Percentiles rank a stretch among this genome's conserved stretches.
Conservation (phyloP, 2,888 invertebrate genomes). For the Euphydryas editha region DNA sequence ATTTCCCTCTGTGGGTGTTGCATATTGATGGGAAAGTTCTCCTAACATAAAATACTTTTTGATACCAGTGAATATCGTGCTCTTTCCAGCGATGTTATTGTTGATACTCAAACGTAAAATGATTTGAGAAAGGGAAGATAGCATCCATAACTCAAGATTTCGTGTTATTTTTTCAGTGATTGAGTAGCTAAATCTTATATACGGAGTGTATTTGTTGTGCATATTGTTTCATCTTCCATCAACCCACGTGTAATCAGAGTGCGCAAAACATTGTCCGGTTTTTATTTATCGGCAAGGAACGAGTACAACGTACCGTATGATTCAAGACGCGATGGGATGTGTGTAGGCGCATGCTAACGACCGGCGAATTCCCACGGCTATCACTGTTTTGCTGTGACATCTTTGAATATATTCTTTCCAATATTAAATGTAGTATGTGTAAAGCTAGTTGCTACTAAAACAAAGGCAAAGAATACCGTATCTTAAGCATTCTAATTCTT, state of each 20-base stretch:
- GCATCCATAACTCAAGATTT: not conserved
- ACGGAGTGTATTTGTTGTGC: not conserved
- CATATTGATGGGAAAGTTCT: constrained; percentile 60
- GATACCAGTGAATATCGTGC: not conserved
- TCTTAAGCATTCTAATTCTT: too few species aligned
- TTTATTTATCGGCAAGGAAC: constrained; percentile 26
- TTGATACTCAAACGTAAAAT: not conserved
- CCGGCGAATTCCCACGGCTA: constrained; percentile 39
- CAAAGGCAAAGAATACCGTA: too few species aligned
- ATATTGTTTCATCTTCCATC: constrained; percentile 9
- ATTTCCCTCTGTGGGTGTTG: constrained; percentile 50
- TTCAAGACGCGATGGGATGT: constrained; percentile 42
- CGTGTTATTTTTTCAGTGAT: not conserved
- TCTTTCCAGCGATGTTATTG: not conserved
- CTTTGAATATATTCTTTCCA: not conserved
- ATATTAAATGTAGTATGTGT: not conserved
- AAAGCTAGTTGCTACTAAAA: not conserved
- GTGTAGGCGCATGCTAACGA: constrained; percentile 53
- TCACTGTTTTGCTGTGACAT: constrained; percentile 10
- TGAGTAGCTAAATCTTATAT: not conserved
- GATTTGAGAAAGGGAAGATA: not conserved
- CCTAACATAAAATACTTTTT: constrained; percentile 41
- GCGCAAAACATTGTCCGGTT: constrained; percentile 20
- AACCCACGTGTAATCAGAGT: constrained; percentile 23
- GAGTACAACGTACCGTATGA: constrained; percentile 45